Evolutionary conservation across 2,113 vertebrate species (phyloP).

Genomic region (Tauraco erythrolophus): DNA sequence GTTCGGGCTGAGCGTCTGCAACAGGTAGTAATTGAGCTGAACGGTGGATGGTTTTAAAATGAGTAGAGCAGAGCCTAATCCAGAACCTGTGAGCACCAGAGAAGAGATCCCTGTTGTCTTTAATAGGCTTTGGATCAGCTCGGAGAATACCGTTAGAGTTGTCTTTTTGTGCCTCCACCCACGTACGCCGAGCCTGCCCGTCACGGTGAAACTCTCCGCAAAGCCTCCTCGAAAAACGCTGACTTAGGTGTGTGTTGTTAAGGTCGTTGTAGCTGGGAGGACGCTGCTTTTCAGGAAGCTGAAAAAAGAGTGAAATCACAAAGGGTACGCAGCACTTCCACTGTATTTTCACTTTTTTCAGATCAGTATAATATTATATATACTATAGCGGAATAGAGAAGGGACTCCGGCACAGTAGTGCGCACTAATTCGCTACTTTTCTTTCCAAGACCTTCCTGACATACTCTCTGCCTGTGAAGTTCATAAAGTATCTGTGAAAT

Average conservation of each 20-base stretch:
- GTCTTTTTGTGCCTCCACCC: conserved; percentile 38
- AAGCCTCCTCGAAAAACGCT: not conserved
- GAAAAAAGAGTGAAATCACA: not conserved
- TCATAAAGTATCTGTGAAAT: not conserved
- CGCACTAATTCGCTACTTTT: not conserved
- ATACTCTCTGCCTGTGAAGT: not conserved
- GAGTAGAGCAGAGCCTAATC: conserved; percentile 29
- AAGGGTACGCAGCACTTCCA: rapidly evolving
- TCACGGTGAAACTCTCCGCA: not conserved
- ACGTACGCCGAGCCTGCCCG: conserved; percentile 30
- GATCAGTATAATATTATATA: not conserved
- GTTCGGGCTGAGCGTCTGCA: not conserved
- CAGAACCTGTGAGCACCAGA: conserved; percentile 9
- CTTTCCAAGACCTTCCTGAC: not conserved
- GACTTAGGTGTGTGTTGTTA: not conserved
- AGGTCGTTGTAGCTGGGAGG: not conserved
- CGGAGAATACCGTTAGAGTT: conserved; percentile 58
- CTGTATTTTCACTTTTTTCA: not conserved
- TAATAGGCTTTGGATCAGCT: conserved; percentile 65
- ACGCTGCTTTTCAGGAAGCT: not conserved
- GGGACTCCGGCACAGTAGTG: not conserved
- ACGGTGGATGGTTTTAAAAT: conserved; percentile 18
- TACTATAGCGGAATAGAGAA: not conserved
- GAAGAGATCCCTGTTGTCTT: conserved; percentile 44
- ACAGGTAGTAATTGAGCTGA: conserved; percentile 53